Conservation (phyloP, 2,113 vertebrate genomes). For the Galeopterus variegatus region DNA sequence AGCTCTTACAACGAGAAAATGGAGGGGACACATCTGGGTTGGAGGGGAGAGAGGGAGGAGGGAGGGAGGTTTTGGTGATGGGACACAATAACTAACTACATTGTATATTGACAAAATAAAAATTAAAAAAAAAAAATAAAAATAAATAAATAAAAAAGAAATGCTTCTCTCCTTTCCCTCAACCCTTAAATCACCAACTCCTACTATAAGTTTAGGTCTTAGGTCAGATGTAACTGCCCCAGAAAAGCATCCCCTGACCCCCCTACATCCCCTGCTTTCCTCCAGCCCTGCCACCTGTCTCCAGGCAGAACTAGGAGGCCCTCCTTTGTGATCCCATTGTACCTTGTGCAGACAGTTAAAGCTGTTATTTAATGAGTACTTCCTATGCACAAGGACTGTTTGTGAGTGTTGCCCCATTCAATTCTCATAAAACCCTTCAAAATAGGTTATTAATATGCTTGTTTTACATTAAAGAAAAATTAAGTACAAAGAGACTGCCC, state of each 20-base stretch:
- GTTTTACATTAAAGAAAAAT: neutral
- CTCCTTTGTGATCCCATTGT: neutral
- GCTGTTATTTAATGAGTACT: neutral
- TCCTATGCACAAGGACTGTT: neutral
- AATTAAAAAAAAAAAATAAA: no score
- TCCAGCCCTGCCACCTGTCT: neutral
- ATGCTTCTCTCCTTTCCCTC: no score
- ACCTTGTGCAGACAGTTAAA: neutral
- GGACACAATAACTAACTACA: no score
- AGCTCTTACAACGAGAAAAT: no score
- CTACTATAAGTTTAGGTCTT: no score
- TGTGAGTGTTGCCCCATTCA: neutral
- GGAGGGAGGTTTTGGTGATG: no score
- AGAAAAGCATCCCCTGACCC: neutral
- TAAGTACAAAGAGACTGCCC: neutral
- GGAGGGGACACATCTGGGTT: no score
- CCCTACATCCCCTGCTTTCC: neutral
- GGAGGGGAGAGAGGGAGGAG: no score
- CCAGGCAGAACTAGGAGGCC: neutral
- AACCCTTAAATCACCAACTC: no score
- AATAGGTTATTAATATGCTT: neutral
- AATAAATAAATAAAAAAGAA: no score
- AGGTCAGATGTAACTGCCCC: neutral
- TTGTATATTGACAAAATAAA: no score
- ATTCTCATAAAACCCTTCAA: neutral